Evolutionary conservation across 2,888 invertebrate species (phyloP).

Genomic region (Xestobium rufovillosum): DNA sequence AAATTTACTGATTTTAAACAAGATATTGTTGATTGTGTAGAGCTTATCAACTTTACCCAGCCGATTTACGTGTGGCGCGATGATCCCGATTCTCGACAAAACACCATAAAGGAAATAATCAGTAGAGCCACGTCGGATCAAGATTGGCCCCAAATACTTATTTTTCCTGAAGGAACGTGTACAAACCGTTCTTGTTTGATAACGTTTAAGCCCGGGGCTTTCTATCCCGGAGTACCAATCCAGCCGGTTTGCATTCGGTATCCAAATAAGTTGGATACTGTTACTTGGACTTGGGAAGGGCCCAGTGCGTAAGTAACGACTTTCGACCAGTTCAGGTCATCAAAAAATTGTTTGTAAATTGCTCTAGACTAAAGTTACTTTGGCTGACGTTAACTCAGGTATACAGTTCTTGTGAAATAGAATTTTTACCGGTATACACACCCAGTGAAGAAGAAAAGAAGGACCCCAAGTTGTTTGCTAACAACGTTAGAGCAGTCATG

Average conservation of each 20-base stretch:
- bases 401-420: conserved; percentile 80
- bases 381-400: conserved; percentile 87
- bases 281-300: conserved; percentile 94
- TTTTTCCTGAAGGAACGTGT: conserved; percentile 96
- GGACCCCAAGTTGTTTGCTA: conserved; percentile 82
- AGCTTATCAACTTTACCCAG: conserved; percentile 87
- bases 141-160: conserved; percentile 89
- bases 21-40: too few relatives aligned
- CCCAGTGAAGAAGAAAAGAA: conserved; percentile 80
- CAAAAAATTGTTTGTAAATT: conserved; percentile 4
- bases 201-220: conserved; percentile 87
- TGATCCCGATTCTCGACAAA: conserved; percentile 85
- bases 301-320: conserved; percentile 77
- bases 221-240: conserved; percentile 91
- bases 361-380: conserved; percentile 67
- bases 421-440: conserved; percentile 86
- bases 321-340: not conserved
- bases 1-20: too few relatives aligned
- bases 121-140: conserved; percentile 73
- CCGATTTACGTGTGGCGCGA: conserved; percentile 92
- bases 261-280: conserved; percentile 80
- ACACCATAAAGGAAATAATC: conserved; percentile 83
- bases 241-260: conserved; percentile 91
- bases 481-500: conserved; percentile 86
- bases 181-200: conserved; percentile 88